Evolutionary conservation across 2,797 vertebrate genomes (phyloP), one percentile per base, ranked within the genome.

Genomic region (Syndactyla subalaris): DNA sequence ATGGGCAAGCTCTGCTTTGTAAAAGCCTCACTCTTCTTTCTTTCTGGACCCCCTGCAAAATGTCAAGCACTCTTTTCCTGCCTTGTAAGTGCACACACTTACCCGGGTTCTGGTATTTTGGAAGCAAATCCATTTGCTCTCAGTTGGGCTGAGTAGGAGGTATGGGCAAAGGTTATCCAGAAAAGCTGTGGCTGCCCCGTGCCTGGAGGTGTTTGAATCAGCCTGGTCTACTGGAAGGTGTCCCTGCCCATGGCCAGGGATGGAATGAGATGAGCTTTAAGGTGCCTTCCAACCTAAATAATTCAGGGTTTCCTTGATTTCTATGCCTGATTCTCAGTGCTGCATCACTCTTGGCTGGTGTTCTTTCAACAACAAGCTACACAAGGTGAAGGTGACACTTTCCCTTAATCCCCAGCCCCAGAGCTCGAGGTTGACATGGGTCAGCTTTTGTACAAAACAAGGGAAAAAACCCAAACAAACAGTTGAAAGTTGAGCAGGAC

Each of bases 401-500:
- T 23, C 36, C 46, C 79, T 88, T 32, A 66, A 88, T 68, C 30
- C 61, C 29, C 65, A 55, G n/a, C 41, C 63, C 49, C 54, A 38
- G 59, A 72, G 48, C 15, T 2, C 67, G 52, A 57, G 54, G 57
- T 76, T 62, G 43, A 70, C 46, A n/a, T 2, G 11, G 88, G 54
- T 38, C 85, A 76, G 43, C 70, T 91, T 72, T 67, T 63, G 39
- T 63, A 52, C 43, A 39, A 73, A 70, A 67, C 46, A 32, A 43
- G 59, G 41, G 1, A 2, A 12, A 58, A 58, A 61, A 48, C 22
- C 8, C 22, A 51, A 70, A 66, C 30, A 83, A 77, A 5, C 43
- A 5, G 58, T 43, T 78, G 68, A 34, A 95, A 95, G 96, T 96
- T 92, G 79, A 68, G 78, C 73, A 88, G 92, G 85, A 89, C 65